phyloP scores from a whole-genome alignment of 2,888 invertebrate species.

The Erebia palarica region DNA sequence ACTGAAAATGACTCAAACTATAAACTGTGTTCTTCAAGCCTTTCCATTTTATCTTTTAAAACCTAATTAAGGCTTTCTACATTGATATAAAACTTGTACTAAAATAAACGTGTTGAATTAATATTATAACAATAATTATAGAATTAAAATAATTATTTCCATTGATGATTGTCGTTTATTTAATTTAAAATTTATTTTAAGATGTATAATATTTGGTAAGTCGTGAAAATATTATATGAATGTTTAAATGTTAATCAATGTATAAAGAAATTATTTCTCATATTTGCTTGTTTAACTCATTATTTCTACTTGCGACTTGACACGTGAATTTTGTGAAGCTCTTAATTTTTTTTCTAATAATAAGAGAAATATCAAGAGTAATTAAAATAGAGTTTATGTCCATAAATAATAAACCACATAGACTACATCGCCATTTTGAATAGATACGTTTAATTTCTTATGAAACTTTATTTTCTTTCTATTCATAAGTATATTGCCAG shows the following conservation, averaged over 20 bases:
- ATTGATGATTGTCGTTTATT: slow-evolving; percentile 20
- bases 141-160: slow-evolving; percentile 16
- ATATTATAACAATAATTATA: not conserved
- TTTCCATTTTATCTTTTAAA: slow-evolving; percentile 25
- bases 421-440: slow-evolving; percentile 29
- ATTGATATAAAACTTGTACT: slow-evolving; percentile 23
- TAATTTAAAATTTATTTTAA: slow-evolving; percentile 24
- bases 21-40: slow-evolving; percentile 35
- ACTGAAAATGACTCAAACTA: slow-evolving; percentile 28
- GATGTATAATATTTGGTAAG: slow-evolving; percentile 28
- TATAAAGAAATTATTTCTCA: slow-evolving; percentile 10
- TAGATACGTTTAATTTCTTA: slow-evolving; percentile 25
- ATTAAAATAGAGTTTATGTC: slow-evolving; percentile 10
- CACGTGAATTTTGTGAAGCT: slow-evolving; percentile 14
- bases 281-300: slow-evolving; percentile 17
- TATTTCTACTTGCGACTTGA: slow-evolving; percentile 6
- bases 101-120: slow-evolving; percentile 17
- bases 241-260: slow-evolving; percentile 31
- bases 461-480: slow-evolving; percentile 24
- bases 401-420: not conserved
- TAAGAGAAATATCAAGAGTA: not conserved
- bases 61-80: slow-evolving; percentile 31
- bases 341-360: slow-evolving; percentile 14
- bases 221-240: slow-evolving; percentile 18
- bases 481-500: slow-evolving; percentile 28